A percentile compares a stretch with the other conserved stretches of the same genome.
phyloP scores from a whole-genome alignment of 2,888 invertebrate species.

The Drosophila kokeensis region DNA sequence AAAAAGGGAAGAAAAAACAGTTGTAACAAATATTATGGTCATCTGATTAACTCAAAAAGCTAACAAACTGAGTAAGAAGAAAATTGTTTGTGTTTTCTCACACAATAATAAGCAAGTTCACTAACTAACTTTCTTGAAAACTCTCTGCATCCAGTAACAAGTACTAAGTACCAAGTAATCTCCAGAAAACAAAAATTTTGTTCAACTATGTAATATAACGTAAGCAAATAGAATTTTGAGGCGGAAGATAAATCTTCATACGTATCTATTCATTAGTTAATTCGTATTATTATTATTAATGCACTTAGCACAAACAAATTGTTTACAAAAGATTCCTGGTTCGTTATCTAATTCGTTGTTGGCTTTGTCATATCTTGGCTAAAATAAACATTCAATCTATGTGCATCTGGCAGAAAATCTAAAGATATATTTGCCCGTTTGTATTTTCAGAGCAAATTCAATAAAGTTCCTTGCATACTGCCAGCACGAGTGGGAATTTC shows the following conservation, averaged over 20 bases:
- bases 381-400: constrained; percentile 17
- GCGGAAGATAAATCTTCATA: not conserved
- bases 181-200: not conserved
- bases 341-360: constrained; percentile 32
- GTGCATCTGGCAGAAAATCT: constrained; percentile 38
- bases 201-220: not conserved
- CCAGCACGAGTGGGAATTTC: constrained; percentile 53
- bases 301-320: not conserved
- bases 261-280: not conserved
- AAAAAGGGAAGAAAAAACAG: not conserved
- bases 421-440: constrained; percentile 37
- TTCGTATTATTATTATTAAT: not conserved
- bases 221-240: not conserved
- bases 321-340: not conserved
- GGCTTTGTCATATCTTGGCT: constrained; percentile 13
- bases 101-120: not conserved
- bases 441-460: constrained; percentile 61
- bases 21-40: not conserved
- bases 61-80: not conserved
- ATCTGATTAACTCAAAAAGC: not conserved
- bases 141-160: too few species aligned
- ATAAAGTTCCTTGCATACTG: constrained; percentile 52
- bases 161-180: not conserved
- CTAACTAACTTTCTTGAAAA: not conserved
- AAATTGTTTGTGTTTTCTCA: not conserved